Base-by-base conservation (phyloP, 1,140 invertebrate species). In the Sinonovacula constricta region DNA sequence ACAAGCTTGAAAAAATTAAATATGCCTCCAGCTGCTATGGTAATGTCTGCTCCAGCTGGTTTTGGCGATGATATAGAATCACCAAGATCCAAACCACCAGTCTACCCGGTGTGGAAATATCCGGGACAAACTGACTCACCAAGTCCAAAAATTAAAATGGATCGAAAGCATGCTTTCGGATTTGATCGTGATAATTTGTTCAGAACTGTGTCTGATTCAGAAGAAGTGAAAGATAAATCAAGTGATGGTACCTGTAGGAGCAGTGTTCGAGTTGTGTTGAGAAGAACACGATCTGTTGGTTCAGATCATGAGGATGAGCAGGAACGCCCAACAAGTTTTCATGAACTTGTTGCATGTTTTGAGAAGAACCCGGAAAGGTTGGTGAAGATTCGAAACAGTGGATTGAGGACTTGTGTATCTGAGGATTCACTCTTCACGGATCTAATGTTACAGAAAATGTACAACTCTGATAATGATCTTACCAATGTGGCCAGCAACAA, bases 271-370 rank as follows among this genome's bases (percentile, higher is more conserved):
- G 39, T 45, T 45, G 39, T 45, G 7, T 45, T 45, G 18, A 45
- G 59, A n/a, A 34, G 72, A 5, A 76, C 60, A 60, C n/a, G 62
- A 22, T 76, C 72, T 22, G 62, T 62, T 36, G 54, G 72, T 22
- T 3, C 49, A 36, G 65, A 69, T 24, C 34, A 22, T 45, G 65
- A 67, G 49, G 71, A 75, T n/a, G 31, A 69, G n/a, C n/a, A n/a
- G 26, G 81, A 86, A 66, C 66, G 88, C 69, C 86, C 87, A 51
- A 85, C 82, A 33, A 89, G 88, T 82, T 87, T 89, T 78, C 88
- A 88, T 78, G 87, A 88, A 70, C 82, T 88, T 0, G 57, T 88
- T 7, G 84, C 86, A 34, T 79, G 74, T 33, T 88, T 87, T 72
- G 86, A 88, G 70, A 71, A 78, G n/a, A 65, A 85, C 62, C 79